A percentile compares a stretch with the other conserved stretches of the same genome.
phyloP scores from a whole-genome alignment of 1,140 invertebrate species.

The Ridgeia piscesae region DNA sequence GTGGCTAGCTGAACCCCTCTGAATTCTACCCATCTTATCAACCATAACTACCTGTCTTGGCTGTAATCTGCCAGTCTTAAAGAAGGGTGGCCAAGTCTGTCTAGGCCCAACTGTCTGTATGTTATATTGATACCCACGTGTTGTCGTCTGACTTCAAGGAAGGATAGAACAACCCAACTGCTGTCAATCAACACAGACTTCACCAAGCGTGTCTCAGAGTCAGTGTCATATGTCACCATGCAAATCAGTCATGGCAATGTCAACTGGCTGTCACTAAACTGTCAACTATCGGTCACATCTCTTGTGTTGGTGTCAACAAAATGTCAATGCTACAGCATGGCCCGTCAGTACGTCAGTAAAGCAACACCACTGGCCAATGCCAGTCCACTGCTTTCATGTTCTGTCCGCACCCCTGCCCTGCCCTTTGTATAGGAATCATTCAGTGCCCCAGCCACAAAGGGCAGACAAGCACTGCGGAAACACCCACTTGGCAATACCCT shows the following conservation, averaged over 20 bases:
- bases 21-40: no score
- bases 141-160: not conserved
- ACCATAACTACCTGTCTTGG: no score
- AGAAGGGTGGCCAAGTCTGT: no score
- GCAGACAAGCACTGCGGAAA: not conserved
- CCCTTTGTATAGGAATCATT: not conserved
- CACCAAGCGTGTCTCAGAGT: not conserved
- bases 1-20: no score
- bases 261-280: not conserved
- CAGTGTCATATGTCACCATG: not conserved
- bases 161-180: not conserved
- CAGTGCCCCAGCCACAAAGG: not conserved
- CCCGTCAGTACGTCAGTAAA: not conserved
- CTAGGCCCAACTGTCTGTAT: no score
- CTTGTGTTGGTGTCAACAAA: not conserved
- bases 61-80: no score
- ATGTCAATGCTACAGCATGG: not conserved
- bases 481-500: not conserved
- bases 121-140: not conserved
- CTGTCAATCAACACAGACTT: not conserved
- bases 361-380: not conserved
- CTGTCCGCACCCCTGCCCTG: not conserved
- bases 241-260: conserved; percentile 5
- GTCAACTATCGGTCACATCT: not conserved
- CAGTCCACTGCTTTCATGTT: not conserved